These are phyloP conservation scores for Hemicentrotus pulcherrimus DNA, from an alignment of 35 echinoderm and acorn worm species.

Conservation along the genomic window DNA sequence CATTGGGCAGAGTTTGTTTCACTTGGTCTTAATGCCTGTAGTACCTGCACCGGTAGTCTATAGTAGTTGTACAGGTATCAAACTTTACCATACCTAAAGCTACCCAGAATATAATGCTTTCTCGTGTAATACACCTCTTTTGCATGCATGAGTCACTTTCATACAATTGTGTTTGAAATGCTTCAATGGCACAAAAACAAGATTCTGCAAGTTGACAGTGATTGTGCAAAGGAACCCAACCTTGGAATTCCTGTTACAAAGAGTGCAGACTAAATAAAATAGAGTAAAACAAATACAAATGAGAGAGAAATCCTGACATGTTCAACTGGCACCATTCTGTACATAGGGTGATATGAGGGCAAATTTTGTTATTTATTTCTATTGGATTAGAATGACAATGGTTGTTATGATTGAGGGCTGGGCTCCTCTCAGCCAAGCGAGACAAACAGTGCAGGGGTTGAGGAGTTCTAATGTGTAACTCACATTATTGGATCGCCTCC, in stretches of 20 bases:
- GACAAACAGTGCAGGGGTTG: neutral
- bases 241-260: neutral
- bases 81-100: no score
- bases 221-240: constrained; percentile 2
- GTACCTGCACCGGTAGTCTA: no score
- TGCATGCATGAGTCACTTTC: neutral
- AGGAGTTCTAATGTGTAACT: neutral
- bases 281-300: neutral
- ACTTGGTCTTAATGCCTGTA: no score
- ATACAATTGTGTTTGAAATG: neutral
- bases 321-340: neutral
- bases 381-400: neutral
- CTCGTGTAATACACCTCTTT: neutral
- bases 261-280: neutral
- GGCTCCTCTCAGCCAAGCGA: neutral
- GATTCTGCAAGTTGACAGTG: neutral
- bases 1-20: no score
- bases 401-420: neutral
- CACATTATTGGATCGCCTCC: neutral
- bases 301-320: neutral
- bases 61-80: no score
- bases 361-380: neutral
- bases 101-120: no score
- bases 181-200: constrained; percentile 4
- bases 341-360: neutral